Percentiles rank a stretch among this genome's conserved stretches.
Conservation (phyloP, 2,888 invertebrate genomes). For the Rambutsinella grinnellia region DNA sequence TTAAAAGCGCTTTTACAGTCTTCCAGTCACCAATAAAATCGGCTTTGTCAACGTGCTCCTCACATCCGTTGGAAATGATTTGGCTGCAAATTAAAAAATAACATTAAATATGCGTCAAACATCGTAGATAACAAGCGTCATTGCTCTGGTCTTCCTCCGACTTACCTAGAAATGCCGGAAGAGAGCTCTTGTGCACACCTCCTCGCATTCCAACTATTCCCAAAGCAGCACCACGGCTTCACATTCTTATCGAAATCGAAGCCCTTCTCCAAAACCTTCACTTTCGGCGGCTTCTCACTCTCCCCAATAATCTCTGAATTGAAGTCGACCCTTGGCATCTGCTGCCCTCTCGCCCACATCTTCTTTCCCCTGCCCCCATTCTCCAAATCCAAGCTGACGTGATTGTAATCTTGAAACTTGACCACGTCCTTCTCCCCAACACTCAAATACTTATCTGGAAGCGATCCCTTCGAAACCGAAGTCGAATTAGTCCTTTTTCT, state of each 20-base stretch:
- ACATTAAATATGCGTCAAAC: background rate
- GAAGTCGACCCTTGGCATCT: background rate
- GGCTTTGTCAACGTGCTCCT: background rate
- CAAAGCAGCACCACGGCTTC: constrained; percentile 20
- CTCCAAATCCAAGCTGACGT: background rate
- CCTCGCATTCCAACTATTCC: constrained; percentile 5
- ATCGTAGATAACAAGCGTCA: background rate
- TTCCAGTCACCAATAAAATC: constrained; percentile 37
- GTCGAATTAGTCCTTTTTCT: too few species aligned
- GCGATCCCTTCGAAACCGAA: background rate
- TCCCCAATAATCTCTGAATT: too few species aligned
- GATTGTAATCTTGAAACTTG: background rate
- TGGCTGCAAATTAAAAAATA: constrained; percentile 9
- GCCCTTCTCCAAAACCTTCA: constrained; percentile 3
- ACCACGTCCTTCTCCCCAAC: background rate
- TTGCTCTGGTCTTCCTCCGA: too few species aligned
- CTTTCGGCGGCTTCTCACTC: constrained; percentile 3
- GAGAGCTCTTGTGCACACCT: constrained; percentile 28
- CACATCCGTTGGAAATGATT: background rate
- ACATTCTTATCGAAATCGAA: constrained; percentile 20
- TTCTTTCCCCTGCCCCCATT: background rate
- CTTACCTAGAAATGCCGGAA: constrained; percentile 32
- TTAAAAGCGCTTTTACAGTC: constrained; percentile 24
- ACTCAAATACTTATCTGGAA: background rate
- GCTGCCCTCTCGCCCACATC: background rate